These are phyloP conservation scores for Machaerirhynchus nigripectus DNA, from an alignment of 2,113 vertebrate genomes.

Conservation along the genomic window DNA sequence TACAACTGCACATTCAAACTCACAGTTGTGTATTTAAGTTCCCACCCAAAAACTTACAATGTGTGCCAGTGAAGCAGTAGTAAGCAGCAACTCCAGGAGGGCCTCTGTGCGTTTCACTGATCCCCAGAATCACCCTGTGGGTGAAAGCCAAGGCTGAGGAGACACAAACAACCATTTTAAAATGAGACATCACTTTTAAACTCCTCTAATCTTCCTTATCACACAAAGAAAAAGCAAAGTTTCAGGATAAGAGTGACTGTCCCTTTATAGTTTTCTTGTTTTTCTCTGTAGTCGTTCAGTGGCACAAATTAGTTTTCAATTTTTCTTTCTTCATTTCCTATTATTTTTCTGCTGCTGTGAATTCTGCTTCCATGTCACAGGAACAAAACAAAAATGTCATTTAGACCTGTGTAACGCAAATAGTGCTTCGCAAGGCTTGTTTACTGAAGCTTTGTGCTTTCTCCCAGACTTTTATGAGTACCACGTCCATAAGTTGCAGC, in stretches of 20 bases:
- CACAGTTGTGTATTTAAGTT: background rate
- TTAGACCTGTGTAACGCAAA: background rate
- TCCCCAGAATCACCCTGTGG: background rate
- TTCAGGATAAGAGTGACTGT: background rate
- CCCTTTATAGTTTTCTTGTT: background rate
- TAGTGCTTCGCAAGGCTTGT: background rate
- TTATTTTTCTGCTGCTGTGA: constrained; percentile 39
- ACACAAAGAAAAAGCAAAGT: background rate
- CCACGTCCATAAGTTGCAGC: background rate
- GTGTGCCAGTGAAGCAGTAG: fast-evolving
- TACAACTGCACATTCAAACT: background rate
- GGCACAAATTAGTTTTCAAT: constrained; percentile 27
- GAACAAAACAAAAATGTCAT: constrained; percentile 6
- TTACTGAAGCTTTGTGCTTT: background rate
- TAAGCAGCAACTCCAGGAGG: background rate
- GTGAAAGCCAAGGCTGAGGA: background rate
- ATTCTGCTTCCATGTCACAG: constrained; percentile 16
- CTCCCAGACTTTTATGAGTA: background rate
- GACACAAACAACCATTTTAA: background rate
- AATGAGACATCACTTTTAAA: background rate
- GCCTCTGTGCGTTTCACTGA: background rate
- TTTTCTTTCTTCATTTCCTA: constrained; percentile 19
- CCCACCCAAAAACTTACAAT: fast-evolving
- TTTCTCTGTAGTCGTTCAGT: background rate
- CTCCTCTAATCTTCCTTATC: constrained; percentile 4